These are phyloP conservation scores for Lithodes maja DNA, from an alignment of 2,888 invertebrate species.

Conservation along the genomic window DNA sequence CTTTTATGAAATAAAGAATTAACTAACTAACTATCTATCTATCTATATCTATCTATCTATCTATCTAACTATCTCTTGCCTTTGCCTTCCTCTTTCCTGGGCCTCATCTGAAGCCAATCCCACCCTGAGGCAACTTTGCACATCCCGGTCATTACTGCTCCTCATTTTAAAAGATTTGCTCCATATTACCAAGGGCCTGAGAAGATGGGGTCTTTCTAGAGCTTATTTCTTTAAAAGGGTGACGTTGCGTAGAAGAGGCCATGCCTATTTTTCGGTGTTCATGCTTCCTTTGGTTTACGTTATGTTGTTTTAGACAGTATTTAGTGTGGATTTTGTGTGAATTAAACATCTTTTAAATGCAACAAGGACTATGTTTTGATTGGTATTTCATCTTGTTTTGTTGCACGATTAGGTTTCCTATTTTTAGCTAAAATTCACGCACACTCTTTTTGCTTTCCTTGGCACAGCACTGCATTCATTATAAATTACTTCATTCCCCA, in stretches of 20 bases:
- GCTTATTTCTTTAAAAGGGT: neutral
- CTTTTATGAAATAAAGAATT: too few species aligned
- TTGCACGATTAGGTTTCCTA: too few species aligned
- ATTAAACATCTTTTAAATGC: too few species aligned
- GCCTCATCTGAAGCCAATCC: constrained; percentile 43
- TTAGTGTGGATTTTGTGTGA: too few species aligned
- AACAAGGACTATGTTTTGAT: too few species aligned
- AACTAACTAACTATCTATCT: too few species aligned
- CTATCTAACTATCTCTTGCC: constrained; percentile 27
- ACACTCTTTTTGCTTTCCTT: neutral
- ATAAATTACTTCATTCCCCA: constrained; percentile 40
- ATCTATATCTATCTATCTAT: too few species aligned
- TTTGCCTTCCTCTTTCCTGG: constrained; percentile 11
- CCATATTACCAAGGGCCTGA: constrained; percentile 40
- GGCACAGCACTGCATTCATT: constrained; percentile 37
- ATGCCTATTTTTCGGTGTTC: too few species aligned
- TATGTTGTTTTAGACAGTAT: too few species aligned
- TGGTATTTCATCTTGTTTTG: too few species aligned
- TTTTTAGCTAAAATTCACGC: too few species aligned
- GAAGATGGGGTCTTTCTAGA: neutral
- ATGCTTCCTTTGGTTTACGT: neutral
- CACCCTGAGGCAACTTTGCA: constrained; percentile 39
- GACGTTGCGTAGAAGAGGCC: neutral
- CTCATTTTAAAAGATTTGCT: constrained; percentile 57
- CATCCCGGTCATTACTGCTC: constrained; percentile 40